These are phyloP conservation scores for Mamestra brassicae DNA, from an alignment of 2,888 invertebrate genomes.

Conservation along the genomic window DNA sequence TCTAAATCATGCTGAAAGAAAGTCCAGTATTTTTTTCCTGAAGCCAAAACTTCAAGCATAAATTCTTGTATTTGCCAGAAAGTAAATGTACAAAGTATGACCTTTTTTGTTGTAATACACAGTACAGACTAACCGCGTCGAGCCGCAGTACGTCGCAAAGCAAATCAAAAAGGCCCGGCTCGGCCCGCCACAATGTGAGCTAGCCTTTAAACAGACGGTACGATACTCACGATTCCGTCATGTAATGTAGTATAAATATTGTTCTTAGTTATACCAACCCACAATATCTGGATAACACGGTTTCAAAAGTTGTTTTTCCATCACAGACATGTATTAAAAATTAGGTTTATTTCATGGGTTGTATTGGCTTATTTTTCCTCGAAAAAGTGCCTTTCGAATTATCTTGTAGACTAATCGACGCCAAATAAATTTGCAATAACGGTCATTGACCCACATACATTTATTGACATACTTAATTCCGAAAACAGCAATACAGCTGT, in stretches of 20 bases:
- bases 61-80: not conserved
- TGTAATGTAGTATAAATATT: not conserved
- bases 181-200: constrained; percentile 18
- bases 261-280: not conserved
- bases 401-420: no score
- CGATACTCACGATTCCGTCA: constrained; percentile 8
- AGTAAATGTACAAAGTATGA: not conserved
- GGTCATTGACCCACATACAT: no score
- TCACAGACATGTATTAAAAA: no score
- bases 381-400: no score
- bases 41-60: not conserved
- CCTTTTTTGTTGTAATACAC: constrained; percentile 28
- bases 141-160: constrained; percentile 12
- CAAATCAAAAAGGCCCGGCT: constrained; percentile 26
- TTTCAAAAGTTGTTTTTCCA: no score
- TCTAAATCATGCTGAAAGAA: not conserved
- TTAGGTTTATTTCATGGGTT: no score
- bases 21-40: not conserved
- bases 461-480: no score
- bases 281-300: not conserved
- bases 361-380: no score
- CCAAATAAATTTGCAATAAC: no score
- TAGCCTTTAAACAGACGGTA: constrained; percentile 30
- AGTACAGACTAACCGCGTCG: constrained; percentile 23
- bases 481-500: no score